Base-by-base conservation (phyloP, 2,113 vertebrate genomes). In the Podiceps cristatus region DNA sequence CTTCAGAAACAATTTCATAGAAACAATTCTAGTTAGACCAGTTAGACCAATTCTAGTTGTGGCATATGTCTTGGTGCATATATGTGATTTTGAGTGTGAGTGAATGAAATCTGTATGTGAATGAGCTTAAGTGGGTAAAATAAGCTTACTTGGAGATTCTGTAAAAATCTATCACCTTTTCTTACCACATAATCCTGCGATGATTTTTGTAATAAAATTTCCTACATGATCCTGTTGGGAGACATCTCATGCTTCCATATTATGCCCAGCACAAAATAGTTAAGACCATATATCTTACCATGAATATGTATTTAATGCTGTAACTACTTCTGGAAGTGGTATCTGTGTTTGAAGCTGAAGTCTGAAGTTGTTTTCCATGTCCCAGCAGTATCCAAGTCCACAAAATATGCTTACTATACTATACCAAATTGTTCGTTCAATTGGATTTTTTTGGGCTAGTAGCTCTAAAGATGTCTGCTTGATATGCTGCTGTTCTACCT, bases 391-490 rank as follows among this genome's bases (percentile, higher is more conserved):
- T 63, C 33, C 18, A 49, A 67, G 28, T n/a, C 44, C 28, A 64
- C 31, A 81, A 95, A 78, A 90, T 52, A 78, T 4, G 8, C 7
- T 63, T 58, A 31, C 29, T 29, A 76, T 6, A 44, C 35, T 62
- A 27, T 1, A 58, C 2, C 9, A 59, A 68, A 84, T 4, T 14
- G 3, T 55, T 84, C 3, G 63, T 76, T 91, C 13, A 28, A 63
- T 1, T 71, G 29, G 20, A 40, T 29, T 31, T 53, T 53, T 11
- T 13, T 1, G 5, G 8, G 8, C 1, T 50, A 50, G 63, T 4
- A 50, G 22, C 7, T 77, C 44, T 80, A 42, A 53, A 87, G 22
- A 42, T 47, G 35, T n/a, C 44, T 73, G 24, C 5, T 52, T 88
- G 78, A 56, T 24, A 73, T 3, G 8, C 24, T 45, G 20, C 52